These are phyloP conservation scores for Pomacea maculata DNA, from an alignment of 1,140 invertebrate species.

Conservation along the genomic window DNA sequence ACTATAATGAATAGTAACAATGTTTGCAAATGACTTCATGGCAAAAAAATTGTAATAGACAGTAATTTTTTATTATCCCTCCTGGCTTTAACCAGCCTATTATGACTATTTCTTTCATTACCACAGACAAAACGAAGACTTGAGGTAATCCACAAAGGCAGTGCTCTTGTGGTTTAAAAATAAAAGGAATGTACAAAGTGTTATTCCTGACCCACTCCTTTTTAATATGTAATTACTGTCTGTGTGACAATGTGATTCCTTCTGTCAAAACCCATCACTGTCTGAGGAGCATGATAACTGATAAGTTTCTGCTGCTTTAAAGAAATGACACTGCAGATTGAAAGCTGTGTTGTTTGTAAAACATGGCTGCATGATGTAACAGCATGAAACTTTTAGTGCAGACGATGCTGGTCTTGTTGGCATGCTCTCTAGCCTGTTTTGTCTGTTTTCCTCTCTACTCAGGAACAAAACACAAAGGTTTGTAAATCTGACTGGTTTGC, in stretches of 20 bases:
- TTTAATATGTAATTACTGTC: background rate
- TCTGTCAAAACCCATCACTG: background rate
- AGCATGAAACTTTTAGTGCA: too few relatives aligned
- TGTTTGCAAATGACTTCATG: too few relatives aligned
- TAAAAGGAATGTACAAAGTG: background rate
- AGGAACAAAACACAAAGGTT: too few relatives aligned
- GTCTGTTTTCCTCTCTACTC: conserved; percentile 6
- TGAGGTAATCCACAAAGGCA: conserved; percentile 2
- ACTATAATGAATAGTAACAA: too few relatives aligned
- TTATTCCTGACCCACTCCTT: background rate
- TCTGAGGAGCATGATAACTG: background rate
- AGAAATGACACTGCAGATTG: background rate
- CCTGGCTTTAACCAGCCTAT: background rate
- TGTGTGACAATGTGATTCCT: background rate
- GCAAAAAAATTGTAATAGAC: background rate
- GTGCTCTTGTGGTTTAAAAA: background rate
- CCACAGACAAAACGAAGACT: conserved; percentile 4
- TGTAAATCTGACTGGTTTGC: too few relatives aligned
- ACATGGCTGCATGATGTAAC: conserved; percentile 4
- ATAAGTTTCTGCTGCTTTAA: background rate
- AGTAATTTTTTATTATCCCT: background rate
- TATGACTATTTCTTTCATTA: background rate
- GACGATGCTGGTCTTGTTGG: too few relatives aligned
- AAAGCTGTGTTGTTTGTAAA: conserved; percentile 11
- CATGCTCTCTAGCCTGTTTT: conserved; percentile 8